These are phyloP conservation scores for Penaeus indicus DNA, from an alignment of 1,140 invertebrate species.

Conservation along the genomic window DNA sequence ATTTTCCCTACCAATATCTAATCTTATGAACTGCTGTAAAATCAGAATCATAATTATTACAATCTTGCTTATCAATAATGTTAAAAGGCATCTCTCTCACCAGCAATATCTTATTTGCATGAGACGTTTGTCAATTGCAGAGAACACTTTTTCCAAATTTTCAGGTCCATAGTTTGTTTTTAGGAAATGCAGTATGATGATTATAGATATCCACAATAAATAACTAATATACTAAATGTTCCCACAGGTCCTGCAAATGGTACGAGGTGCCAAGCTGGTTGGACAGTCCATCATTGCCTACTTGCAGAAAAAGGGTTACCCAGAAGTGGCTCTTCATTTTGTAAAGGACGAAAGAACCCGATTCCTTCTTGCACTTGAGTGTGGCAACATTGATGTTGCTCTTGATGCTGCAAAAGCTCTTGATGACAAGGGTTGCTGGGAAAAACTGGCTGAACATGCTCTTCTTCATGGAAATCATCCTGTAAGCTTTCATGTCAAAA, in stretches of 20 bases:
- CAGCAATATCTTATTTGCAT: no score
- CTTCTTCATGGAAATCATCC: conserved; percentile 95
- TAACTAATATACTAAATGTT: not conserved
- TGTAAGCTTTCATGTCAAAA: conserved; percentile 71
- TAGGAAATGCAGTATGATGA: no score
- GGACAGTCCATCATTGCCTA: conserved; percentile 99
- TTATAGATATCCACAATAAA: not conserved
- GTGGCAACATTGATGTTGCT: conserved; percentile 97
- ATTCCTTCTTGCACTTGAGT: conserved; percentile 96
- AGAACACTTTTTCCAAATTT: no score
- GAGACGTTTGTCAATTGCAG: no score
- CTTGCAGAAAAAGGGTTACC: conserved; percentile 99
- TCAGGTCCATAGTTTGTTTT: no score
- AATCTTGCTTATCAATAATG: no score
- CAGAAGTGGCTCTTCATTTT: conserved; percentile 99
- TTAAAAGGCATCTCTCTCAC: no score
- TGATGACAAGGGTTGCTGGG: conserved; percentile 96
- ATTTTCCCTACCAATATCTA: not conserved
- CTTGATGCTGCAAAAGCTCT: conserved; percentile 92
- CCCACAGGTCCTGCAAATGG: conserved; percentile 92
- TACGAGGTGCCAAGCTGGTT: conserved; percentile 94
- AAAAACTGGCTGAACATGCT: conserved; percentile 94
- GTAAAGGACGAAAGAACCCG: conserved; percentile 99
- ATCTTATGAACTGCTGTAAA: no score
- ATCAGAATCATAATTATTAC: no score